Evolutionary conservation across 2,113 vertebrate genomes (phyloP).

Genomic region (Mixornis gularis): DNA sequence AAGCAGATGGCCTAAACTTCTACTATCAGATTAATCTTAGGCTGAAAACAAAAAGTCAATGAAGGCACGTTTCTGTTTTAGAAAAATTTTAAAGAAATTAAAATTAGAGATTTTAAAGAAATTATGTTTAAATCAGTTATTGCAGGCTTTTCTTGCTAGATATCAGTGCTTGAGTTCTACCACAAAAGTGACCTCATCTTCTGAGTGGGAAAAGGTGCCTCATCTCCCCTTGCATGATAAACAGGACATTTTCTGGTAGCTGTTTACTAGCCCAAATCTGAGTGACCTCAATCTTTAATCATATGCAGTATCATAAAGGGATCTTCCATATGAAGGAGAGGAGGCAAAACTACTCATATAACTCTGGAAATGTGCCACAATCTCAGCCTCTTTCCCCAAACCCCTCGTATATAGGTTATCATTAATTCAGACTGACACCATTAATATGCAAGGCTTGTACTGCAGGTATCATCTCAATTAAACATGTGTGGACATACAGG

Average conservation of each 20-base stretch:
- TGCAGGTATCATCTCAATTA: background rate
- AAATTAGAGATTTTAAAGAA: background rate
- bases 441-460: background rate
- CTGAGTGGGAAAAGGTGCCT: background rate
- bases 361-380: background rate
- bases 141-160: background rate
- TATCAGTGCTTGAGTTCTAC: background rate
- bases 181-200: background rate
- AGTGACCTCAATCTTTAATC: background rate
- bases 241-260: background rate
- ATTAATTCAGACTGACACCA: background rate
- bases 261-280: background rate
- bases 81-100: background rate
- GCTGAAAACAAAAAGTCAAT: background rate
- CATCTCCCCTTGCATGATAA: background rate
- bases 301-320: background rate
- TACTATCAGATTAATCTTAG: background rate
- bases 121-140: background rate
- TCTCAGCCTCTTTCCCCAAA: background rate
- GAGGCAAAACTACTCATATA: background rate
- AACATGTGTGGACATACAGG: accelerated
- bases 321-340: background rate
- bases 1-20: background rate
- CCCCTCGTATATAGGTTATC: accelerated
- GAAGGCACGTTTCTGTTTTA: background rate